phyloP scores from a whole-genome alignment of 2,888 invertebrate species.

The Gerris lacustris region DNA sequence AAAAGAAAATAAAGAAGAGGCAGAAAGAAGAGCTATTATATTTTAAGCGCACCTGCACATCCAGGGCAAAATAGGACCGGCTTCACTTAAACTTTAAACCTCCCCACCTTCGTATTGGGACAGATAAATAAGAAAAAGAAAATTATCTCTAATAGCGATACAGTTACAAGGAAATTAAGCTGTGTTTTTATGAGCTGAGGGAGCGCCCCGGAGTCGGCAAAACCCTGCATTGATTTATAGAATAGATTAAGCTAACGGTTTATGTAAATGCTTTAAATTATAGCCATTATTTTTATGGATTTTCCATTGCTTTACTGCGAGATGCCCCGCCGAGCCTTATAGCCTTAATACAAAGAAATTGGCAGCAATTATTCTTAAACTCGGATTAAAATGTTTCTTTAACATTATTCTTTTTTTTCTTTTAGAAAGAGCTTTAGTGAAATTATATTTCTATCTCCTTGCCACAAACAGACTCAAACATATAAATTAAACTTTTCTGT shows the following conservation, averaged over 20 bases:
- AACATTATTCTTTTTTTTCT: background rate
- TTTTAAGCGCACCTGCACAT: too few relatives aligned
- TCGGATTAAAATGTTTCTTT: constrained; percentile 1
- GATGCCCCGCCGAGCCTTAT: background rate
- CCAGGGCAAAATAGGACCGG: too few relatives aligned
- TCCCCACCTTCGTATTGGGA: background rate
- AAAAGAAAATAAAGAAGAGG: too few relatives aligned
- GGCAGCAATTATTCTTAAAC: constrained; percentile 2
- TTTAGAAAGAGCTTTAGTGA: background rate
- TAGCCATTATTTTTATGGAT: constrained; percentile 25
- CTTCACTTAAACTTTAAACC: too few relatives aligned
- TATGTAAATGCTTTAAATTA: constrained; percentile 26
- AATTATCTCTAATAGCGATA: constrained; percentile 21
- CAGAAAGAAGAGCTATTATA: too few relatives aligned
- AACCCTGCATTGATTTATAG: constrained; percentile 23
- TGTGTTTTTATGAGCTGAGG: constrained; percentile 23
- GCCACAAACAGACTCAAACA: too few relatives aligned
- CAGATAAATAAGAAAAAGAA: constrained; percentile 21
- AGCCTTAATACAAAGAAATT: background rate
- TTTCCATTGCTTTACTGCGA: constrained; percentile 20
- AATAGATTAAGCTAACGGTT: constrained; percentile 24
- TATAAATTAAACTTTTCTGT: too few relatives aligned
- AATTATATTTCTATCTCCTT: too few relatives aligned
- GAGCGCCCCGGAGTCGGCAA: constrained; percentile 10
- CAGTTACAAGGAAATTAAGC: constrained; percentile 24